Evolutionary conservation across 2,113 vertebrate genomes (phyloP).

Genomic region (Buteo buteo): DNA sequence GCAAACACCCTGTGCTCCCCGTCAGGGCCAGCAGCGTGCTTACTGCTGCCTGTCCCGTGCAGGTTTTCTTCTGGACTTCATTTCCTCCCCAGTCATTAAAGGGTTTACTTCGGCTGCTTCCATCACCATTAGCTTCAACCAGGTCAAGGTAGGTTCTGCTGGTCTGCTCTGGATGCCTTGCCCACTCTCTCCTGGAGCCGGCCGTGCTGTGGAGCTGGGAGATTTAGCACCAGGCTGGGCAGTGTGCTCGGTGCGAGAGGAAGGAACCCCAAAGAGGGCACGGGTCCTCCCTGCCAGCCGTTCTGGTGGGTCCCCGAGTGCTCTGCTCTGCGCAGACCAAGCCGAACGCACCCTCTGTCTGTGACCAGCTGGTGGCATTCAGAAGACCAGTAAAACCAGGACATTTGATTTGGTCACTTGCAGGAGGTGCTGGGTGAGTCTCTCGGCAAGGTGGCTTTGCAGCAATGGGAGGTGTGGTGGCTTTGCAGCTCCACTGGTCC

Average conservation of each 20-base stretch:
- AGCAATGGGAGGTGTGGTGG: background rate
- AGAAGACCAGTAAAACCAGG: background rate
- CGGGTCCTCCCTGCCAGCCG: rapidly evolving
- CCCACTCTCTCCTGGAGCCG: background rate
- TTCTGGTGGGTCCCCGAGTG: background rate
- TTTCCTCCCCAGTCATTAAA: slow-evolving; percentile 92
- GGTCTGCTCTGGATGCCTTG: rapidly evolving
- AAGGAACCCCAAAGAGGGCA: background rate
- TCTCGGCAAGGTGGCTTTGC: background rate
- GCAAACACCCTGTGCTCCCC: background rate
- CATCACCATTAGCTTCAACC: slow-evolving; percentile 89
- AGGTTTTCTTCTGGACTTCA: slow-evolving; percentile 95
- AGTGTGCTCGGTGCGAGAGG: background rate
- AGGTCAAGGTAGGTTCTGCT: slow-evolving; percentile 83
- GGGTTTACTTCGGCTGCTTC: slow-evolving; percentile 93
- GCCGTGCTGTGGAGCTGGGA: rapidly evolving
- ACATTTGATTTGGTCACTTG: background rate
- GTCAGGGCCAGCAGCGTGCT: rapidly evolving
- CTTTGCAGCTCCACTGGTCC: background rate
- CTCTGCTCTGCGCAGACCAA: background rate
- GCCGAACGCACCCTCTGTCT: background rate
- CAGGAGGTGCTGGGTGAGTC: background rate
- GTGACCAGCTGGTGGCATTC: background rate
- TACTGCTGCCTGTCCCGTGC: background rate
- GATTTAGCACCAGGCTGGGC: rapidly evolving